These are phyloP conservation scores for Bolinopsis microptera DNA, from an alignment of 37 sponge, comb jelly and placozoan genomes.

Conservation along the genomic window DNA sequence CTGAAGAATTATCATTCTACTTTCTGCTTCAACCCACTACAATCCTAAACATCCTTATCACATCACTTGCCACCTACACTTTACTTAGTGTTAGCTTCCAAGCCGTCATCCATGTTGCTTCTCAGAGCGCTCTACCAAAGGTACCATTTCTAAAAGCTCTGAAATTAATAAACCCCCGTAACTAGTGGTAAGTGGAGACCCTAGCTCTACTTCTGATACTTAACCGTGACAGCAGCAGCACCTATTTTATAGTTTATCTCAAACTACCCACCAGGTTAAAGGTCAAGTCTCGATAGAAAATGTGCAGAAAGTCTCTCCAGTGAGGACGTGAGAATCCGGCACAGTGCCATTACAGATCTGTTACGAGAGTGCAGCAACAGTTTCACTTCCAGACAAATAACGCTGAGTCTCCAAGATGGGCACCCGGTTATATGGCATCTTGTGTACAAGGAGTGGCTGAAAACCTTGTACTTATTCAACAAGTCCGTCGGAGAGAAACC, in stretches of 20 bases:
- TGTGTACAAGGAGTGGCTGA: conserved; percentile 43
- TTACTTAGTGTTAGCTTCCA: conserved; percentile 1
- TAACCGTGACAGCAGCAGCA: too few species aligned
- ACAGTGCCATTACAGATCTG: conserved; percentile 32
- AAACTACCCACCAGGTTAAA: conserved; percentile 5
- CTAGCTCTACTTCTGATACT: too few species aligned
- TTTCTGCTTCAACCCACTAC: conserved; percentile 44
- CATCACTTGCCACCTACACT: not conserved
- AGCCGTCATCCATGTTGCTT: not conserved
- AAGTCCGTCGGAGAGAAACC: not conserved
- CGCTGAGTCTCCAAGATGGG: not conserved
- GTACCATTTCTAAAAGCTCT: too few species aligned
- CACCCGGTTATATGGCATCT: conserved; percentile 51
- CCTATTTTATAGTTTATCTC: too few species aligned
- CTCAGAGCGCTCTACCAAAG: conserved; percentile 9
- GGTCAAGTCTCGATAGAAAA: conserved; percentile 9
- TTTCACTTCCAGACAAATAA: not conserved
- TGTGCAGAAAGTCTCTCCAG: not conserved
- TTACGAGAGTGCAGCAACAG: not conserved
- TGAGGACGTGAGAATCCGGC: not conserved
- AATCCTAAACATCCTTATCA: conserved; percentile 3
- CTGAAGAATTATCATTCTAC: not conserved
- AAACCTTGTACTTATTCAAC: not conserved
- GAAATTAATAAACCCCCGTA: too few species aligned
- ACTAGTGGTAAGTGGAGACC: too few species aligned